Conservation (phyloP, 2,113 vertebrate genomes). For the Protomyctophum bolini region DNA sequence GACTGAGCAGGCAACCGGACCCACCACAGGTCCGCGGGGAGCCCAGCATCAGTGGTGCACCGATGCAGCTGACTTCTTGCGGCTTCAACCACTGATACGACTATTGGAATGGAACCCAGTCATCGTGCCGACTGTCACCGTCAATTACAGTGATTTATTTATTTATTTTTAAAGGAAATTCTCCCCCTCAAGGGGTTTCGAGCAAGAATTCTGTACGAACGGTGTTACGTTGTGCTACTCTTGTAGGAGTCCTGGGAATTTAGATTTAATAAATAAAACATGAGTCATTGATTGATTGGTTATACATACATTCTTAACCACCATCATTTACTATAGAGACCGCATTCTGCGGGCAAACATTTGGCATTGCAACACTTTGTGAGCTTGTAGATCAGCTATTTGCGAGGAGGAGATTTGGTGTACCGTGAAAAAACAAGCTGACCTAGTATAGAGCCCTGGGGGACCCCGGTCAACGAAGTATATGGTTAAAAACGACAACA, state of each 20-base stretch:
- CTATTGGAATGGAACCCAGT: slow-evolving; percentile 47
- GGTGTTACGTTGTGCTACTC: not conserved
- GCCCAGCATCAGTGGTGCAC: slow-evolving; percentile 37
- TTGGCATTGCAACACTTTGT: too few relatives aligned
- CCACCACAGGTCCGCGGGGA: slow-evolving; percentile 63
- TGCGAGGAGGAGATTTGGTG: too few relatives aligned
- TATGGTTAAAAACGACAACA: too few relatives aligned
- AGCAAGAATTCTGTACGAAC: slow-evolving; percentile 23
- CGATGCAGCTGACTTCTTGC: slow-evolving; percentile 39
- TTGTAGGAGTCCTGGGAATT: too few relatives aligned
- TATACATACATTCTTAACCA: too few relatives aligned
- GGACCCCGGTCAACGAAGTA: too few relatives aligned
- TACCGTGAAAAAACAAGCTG: too few relatives aligned
- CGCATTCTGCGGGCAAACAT: too few relatives aligned
- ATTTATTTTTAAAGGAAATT: slow-evolving; percentile 24
- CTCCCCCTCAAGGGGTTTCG: slow-evolving; percentile 24
- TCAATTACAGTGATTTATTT: slow-evolving; percentile 58
- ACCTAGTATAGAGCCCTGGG: too few relatives aligned
- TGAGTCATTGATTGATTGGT: not conserved
- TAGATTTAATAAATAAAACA: too few relatives aligned
- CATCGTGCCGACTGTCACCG: slow-evolving; percentile 59
- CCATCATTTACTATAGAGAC: too few relatives aligned
- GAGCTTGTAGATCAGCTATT: too few relatives aligned
- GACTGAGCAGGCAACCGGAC: slow-evolving; percentile 75
- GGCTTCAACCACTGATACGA: slow-evolving; percentile 49